phyloP scores from a whole-genome alignment of 2,888 invertebrate species.

The Drosophila falleni region DNA sequence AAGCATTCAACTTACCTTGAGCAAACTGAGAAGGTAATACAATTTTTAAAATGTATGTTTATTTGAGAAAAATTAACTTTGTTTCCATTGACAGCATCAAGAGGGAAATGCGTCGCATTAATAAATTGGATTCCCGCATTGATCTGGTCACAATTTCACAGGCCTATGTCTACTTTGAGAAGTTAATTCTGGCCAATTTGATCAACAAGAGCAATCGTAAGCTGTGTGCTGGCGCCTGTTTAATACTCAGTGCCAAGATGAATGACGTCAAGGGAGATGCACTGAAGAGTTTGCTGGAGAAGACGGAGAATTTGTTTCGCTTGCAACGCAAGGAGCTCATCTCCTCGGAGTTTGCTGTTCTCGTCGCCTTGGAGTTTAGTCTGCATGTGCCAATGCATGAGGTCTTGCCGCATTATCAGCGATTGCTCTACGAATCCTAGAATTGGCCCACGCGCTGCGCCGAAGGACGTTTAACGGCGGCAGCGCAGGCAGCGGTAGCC shows the following conservation, averaged over 20 bases:
- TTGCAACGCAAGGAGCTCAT: constrained; percentile 95
- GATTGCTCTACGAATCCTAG: constrained; percentile 96
- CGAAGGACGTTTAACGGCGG: constrained; percentile 79
- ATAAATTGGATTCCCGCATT: constrained; percentile 92
- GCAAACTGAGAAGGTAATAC: constrained; percentile 95
- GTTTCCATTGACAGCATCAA: constrained; percentile 90
- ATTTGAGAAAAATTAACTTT: neutral
- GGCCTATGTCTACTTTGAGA: constrained; percentile 99
- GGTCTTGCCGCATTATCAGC: constrained; percentile 97
- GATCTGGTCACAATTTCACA: constrained; percentile 97
- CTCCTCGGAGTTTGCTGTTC: constrained; percentile 96
- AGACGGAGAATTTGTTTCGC: constrained; percentile 95
- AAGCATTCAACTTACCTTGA: constrained; percentile 96
- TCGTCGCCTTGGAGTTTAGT: constrained; percentile 97
- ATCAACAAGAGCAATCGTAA: constrained; percentile 98
- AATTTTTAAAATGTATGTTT: neutral
- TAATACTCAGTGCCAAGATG: constrained; percentile 97
- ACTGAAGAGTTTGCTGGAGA: constrained; percentile 95
- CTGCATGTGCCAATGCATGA: constrained; percentile 96
- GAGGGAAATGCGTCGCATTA: constrained; percentile 97
- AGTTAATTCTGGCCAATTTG: constrained; percentile 94
- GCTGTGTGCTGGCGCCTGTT: constrained; percentile 97
- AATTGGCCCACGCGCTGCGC: constrained; percentile 84
- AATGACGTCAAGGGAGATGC: constrained; percentile 98
- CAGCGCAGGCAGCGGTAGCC: constrained; percentile 72